A percentile compares a stretch with the other conserved stretches of the same genome.
phyloP scores from a whole-genome alignment of 2,113 vertebrate genomes.

The Saccopteryx leptura region DNA sequence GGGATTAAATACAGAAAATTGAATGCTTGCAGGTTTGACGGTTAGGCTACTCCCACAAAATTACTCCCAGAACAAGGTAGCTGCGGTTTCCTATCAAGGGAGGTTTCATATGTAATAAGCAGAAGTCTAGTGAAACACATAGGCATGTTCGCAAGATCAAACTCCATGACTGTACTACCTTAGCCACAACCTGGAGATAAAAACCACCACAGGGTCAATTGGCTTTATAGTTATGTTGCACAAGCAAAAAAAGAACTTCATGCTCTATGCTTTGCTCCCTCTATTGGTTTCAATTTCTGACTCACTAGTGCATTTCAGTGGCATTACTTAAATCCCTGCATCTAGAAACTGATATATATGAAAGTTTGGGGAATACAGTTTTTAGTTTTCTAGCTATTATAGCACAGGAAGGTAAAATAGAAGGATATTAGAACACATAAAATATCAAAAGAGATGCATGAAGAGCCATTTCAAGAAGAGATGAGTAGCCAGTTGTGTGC shows the following conservation, averaged over 20 bases:
- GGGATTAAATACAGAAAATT: background rate
- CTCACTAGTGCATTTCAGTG: background rate
- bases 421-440: background rate
- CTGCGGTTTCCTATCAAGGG: background rate
- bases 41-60: background rate
- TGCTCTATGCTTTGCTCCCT: background rate
- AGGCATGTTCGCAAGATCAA: background rate
- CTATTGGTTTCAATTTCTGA: background rate
- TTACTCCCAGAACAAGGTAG: background rate
- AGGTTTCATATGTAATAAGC: background rate
- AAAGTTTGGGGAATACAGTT: background rate
- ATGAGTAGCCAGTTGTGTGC: background rate
- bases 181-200: background rate
- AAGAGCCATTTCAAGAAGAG: background rate
- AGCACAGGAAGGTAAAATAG: background rate
- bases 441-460: background rate
- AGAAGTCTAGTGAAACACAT: background rate
- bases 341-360: background rate
- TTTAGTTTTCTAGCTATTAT: slow-evolving; percentile 5
- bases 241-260: background rate
- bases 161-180: background rate
- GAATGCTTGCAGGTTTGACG: background rate
- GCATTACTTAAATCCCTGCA: background rate
- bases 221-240: background rate
- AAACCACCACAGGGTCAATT: background rate